Base-by-base conservation (phyloP, 2,888 invertebrate genomes). In the Globia sparganii region DNA sequence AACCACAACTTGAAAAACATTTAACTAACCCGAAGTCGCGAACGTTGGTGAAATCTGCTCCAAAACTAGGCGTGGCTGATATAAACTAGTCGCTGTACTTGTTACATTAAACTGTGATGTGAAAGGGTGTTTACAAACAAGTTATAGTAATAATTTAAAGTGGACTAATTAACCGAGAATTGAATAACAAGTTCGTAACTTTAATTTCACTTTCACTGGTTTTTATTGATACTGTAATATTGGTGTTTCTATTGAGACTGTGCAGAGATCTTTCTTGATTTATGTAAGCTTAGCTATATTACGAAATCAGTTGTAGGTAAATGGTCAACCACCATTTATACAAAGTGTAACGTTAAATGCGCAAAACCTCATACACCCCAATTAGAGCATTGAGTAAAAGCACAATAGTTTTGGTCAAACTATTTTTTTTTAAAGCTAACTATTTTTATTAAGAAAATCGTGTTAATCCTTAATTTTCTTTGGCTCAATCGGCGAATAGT, bases 1-100 rank as follows among this genome's bases (percentile, higher is more conserved):
- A 8, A 43, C 58, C 62, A 68, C 37, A 64, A 8, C 25, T 68
- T 69, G 5, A 49, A 31, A 21, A 72, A 58, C 56, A 66, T 70
- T 62, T 43, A 73, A 34, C 75, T 31, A 78, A 65, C 46, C 13
- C 25, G 4, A 72, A 72, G 43, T 62, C 21, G 53, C 53, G 0
- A 75, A 34, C 58, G 82, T 78, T 65, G 87, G 91, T 88, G 91
- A 91, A 92, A 93, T 89, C 91, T 80, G 84, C 87, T 87, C 82
- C 87, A 62, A 67, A 77, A 69, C 80, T 84, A 89, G 94, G 94
- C 91, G 94, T 91, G 93, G 92, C 84, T 64, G 46, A 61, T 53
- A 85, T 59, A 86, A 86, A 88, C 85, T 78, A 86, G 85, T 81
- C 81, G 75, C 75, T 73, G 83, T 87, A 91, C 90, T 91, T 88